These are phyloP conservation scores for Peromyscus melanophrys DNA, from an alignment of 2,797 vertebrate species.

Conservation along the genomic window DNA sequence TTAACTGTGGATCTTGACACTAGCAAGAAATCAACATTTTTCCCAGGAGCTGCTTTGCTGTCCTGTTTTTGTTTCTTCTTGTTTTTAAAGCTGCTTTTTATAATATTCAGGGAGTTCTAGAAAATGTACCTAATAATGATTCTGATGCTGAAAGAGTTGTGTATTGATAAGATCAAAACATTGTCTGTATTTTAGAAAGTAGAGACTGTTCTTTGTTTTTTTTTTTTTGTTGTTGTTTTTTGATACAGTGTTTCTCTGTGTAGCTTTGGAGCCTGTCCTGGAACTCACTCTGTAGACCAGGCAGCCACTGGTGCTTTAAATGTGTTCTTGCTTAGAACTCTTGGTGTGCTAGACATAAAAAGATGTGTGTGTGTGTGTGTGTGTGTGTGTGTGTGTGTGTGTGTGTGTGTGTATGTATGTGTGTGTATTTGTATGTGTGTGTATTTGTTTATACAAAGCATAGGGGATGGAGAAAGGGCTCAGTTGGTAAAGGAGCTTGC, in stretches of 20 bases:
- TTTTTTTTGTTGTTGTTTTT: neutral
- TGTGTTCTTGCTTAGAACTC: neutral
- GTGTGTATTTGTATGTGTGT: too few species aligned
- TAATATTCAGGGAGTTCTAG: neutral
- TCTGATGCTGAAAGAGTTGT: neutral
- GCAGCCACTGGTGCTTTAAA: neutral
- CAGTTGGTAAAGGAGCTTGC: neutral
- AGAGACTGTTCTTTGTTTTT: neutral
- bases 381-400: neutral
- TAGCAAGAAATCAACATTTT: neutral
- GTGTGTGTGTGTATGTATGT: neutral
- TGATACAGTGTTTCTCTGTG: neutral
- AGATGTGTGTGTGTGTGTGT: neutral
- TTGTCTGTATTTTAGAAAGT: neutral
- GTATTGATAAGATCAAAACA: conserved; percentile 23
- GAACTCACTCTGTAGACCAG: neutral
- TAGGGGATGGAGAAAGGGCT: neutral
- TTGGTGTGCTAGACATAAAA: neutral
- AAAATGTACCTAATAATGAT: neutral
- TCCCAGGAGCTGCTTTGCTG: neutral
- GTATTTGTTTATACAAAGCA: neutral
- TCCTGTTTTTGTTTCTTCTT: neutral
- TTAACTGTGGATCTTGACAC: neutral
- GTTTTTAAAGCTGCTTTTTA: neutral
- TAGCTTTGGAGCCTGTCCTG: neutral